These are phyloP conservation scores for Strix aluco DNA, from an alignment of 2,113 vertebrate genomes.

Conservation along the genomic window DNA sequence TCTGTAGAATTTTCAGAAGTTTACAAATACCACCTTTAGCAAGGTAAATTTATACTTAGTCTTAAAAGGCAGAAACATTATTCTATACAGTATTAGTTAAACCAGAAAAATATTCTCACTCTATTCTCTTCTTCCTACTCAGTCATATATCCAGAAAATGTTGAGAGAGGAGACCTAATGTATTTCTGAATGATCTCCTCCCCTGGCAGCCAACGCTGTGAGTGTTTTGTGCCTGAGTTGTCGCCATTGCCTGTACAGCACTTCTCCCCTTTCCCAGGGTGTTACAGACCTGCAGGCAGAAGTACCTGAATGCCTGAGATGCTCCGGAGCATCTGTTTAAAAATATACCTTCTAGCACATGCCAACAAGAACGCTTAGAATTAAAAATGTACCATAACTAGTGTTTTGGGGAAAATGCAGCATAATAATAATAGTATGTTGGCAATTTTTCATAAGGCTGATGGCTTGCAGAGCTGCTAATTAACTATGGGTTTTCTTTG, in stretches of 20 bases:
- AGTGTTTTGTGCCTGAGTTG: neutral
- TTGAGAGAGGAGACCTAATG: neutral
- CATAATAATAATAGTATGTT: neutral
- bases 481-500: neutral
- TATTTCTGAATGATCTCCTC: neutral
- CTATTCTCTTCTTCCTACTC: neutral
- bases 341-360: neutral
- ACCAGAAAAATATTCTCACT: neutral
- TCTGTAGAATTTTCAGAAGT: neutral
- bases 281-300: neutral
- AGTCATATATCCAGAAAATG: neutral
- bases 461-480: neutral
- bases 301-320: neutral
- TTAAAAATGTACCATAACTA: neutral
- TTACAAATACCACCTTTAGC: neutral
- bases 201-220: neutral
- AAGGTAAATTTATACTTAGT: neutral
- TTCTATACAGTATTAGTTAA: neutral
- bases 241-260: accelerated
- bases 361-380: neutral
- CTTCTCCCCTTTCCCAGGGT: neutral
- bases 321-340: neutral
- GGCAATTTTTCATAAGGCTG: neutral
- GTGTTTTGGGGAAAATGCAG: neutral
- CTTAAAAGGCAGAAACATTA: neutral